phyloP scores from a whole-genome alignment of 2,888 invertebrate genomes.

The Dicyrtoma fusca region DNA sequence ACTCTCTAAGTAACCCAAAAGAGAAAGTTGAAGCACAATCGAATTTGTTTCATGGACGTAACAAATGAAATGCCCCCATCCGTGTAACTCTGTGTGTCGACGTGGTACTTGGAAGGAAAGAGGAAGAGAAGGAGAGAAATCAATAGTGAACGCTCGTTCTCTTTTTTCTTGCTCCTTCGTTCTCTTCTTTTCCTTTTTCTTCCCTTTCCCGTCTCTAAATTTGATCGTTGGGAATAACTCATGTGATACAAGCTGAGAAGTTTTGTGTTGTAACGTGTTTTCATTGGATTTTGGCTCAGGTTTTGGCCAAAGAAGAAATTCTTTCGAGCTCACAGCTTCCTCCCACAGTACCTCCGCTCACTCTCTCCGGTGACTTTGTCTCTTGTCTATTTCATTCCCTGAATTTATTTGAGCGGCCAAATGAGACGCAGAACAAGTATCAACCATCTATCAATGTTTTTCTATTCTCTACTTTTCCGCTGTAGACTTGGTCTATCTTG shows the following conservation, averaged over 20 bases:
- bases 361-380: not conserved
- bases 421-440: too few relatives aligned
- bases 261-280: constrained; percentile 34
- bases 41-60: too few relatives aligned
- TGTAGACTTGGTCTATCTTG: too few relatives aligned
- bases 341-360: not conserved
- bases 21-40: too few relatives aligned
- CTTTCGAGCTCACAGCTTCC: not conserved
- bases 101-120: not conserved
- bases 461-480: too few relatives aligned
- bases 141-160: not conserved
- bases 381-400: constrained; percentile 15
- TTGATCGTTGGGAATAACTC: constrained; percentile 20
- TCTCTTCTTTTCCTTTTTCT: constrained; percentile 21
- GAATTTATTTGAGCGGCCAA: too few relatives aligned
- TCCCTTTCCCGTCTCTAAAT: constrained; percentile 17
- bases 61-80: too few relatives aligned
- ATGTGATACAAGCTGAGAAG: constrained; percentile 21
- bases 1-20: too few relatives aligned
- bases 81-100: too few relatives aligned
- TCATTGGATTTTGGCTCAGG: constrained; percentile 42
- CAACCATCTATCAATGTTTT: too few relatives aligned
- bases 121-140: not conserved
- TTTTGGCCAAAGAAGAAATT: constrained; percentile 42
- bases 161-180: constrained; percentile 25